Percentiles rank a stretch among this genome's conserved stretches.
Evolutionary conservation across 2,888 invertebrate species (phyloP).

Genomic region (Ormyrus labotus): DNA sequence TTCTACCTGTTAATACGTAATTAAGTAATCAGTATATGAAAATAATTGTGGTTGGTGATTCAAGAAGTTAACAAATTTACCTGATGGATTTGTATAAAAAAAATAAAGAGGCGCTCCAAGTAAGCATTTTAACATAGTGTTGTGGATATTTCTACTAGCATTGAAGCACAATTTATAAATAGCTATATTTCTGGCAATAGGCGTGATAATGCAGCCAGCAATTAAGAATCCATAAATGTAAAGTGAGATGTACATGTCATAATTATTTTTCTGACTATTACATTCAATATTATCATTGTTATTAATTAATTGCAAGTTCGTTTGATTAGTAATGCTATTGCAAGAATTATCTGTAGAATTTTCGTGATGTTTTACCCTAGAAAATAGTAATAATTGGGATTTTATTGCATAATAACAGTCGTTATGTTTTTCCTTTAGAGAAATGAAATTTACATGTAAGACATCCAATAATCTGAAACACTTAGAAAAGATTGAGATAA

Average conservation of each 20-base stretch:
- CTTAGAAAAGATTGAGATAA: not conserved
- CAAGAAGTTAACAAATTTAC: conserved; percentile 23
- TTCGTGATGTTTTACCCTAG: too few species aligned
- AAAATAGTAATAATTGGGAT: too few species aligned
- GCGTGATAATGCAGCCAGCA: conserved; percentile 71
- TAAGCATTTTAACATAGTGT: conserved; percentile 85
- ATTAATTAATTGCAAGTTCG: too few species aligned
- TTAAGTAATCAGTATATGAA: not conserved
- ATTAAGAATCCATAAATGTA: conserved; percentile 80
- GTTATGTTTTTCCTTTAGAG: not conserved
- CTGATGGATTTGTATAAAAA: conserved; percentile 79
- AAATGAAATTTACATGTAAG: not conserved
- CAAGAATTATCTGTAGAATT: too few species aligned
- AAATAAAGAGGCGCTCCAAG: conserved; percentile 87
- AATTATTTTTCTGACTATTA: too few species aligned
- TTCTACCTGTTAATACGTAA: not conserved
- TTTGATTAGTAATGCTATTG: too few species aligned
- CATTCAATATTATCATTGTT: too few species aligned
- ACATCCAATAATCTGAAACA: not conserved
- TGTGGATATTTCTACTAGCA: conserved; percentile 84
- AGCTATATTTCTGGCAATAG: conserved; percentile 73
- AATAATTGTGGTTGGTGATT: not conserved
- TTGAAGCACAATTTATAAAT: conserved; percentile 84
- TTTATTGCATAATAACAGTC: too few species aligned
- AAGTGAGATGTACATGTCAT: not conserved